Conservation (phyloP, 2,113 vertebrate genomes). For the Caretta caretta region DNA sequence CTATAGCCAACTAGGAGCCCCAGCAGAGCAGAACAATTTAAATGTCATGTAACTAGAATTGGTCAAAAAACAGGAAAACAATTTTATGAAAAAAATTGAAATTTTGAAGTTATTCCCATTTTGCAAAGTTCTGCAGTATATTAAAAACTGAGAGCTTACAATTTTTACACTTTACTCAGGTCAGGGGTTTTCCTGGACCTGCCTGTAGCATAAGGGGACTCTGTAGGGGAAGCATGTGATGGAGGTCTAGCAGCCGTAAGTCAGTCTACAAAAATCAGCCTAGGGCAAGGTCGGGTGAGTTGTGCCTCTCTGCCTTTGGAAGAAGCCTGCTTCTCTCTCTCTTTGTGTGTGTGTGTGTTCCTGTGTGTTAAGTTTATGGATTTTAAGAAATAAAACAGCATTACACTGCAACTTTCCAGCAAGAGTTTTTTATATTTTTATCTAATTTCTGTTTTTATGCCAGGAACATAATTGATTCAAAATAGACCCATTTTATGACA, state of each 20-base stretch:
- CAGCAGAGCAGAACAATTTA: not conserved
- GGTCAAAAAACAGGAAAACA: not conserved
- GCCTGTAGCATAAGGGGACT: too few species aligned
- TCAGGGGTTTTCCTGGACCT: too few species aligned
- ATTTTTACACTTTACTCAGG: too few species aligned
- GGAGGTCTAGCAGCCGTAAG: too few species aligned
- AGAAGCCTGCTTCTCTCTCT: not conserved
- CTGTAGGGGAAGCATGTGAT: too few species aligned
- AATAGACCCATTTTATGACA: not conserved
- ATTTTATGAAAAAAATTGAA: not conserved
- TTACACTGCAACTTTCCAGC: not conserved
- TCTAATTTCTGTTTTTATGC: not conserved
- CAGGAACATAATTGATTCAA: not conserved
- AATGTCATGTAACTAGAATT: not conserved
- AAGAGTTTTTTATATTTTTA: not conserved
- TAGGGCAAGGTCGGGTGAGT: not conserved
- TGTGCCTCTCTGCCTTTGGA: not conserved
- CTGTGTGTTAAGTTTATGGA: not conserved
- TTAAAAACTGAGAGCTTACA: too few species aligned
- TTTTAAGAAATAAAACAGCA: not conserved
- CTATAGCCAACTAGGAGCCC: not conserved
- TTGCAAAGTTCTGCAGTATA: not conserved
- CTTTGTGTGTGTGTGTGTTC: too few species aligned
- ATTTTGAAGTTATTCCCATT: not conserved
- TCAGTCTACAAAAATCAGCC: not conserved